phyloP scores from a whole-genome alignment of 35 echinoderm and acorn worm genomes.

The Heliocidaris erythrogramma region DNA sequence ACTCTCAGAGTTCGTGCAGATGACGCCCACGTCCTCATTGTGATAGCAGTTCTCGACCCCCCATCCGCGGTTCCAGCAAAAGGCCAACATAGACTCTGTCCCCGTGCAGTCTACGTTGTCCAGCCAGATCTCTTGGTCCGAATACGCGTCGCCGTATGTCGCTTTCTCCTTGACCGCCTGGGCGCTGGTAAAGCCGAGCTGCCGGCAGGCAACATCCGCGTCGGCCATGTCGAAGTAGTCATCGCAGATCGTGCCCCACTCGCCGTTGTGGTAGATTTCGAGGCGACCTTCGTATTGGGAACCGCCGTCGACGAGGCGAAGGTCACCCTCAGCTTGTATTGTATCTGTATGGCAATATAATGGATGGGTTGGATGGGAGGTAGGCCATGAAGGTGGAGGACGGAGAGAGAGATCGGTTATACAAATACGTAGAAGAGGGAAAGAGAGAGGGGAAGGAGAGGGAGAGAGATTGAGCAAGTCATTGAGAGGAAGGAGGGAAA shows the following conservation, averaged over 20 bases:
- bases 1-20: conserved; percentile 7
- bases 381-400: not conserved
- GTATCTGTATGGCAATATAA: not conserved
- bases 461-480: too few species aligned
- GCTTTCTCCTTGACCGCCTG: not conserved
- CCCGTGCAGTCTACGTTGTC: conserved; percentile 46
- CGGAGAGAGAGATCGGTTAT: too few species aligned
- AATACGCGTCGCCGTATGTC: not conserved
- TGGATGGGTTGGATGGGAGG: not conserved
- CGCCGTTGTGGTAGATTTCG: not conserved
- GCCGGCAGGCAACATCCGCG: not conserved
- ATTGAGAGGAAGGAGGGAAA: too few species aligned
- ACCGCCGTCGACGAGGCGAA: not conserved
- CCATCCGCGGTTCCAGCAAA: conserved; percentile 46
- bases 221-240: not conserved
- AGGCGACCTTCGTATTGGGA: not conserved
- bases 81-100: not conserved
- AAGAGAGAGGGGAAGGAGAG: too few species aligned
- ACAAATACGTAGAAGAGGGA: too few species aligned
- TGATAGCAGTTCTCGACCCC: conserved; percentile 56
- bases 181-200: not conserved
- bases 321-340: not conserved
- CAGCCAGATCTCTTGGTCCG: not conserved
- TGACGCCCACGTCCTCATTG: conserved; percentile 54
- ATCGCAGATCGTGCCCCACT: not conserved